These are phyloP conservation scores for Papilio xuthus DNA, from an alignment of 1,140 invertebrate species.

Conservation along the genomic window DNA sequence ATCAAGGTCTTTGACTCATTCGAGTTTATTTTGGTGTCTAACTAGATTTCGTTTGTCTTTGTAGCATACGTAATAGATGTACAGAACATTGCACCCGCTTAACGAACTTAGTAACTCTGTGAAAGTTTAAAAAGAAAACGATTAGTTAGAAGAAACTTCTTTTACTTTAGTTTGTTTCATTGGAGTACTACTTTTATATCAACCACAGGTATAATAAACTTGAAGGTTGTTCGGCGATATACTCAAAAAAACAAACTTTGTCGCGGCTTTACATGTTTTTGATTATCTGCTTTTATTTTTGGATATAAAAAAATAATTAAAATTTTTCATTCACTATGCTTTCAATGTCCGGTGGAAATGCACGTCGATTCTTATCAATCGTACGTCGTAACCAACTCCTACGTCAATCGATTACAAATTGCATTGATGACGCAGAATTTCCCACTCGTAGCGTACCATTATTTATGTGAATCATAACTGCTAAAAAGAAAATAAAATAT, in stretches of 20 bases:
- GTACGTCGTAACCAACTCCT: slow-evolving; percentile 14
- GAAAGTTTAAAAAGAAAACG: slow-evolving; percentile 29
- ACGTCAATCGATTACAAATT: slow-evolving; percentile 14
- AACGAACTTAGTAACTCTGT: neutral
- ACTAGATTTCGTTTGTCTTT: slow-evolving; percentile 62
- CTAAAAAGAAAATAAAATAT: no score
- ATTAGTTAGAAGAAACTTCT: neutral
- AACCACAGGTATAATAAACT: no score
- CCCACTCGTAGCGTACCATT: neutral
- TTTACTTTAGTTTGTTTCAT: neutral
- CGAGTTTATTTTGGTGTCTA: slow-evolving; percentile 60
- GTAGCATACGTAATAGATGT: slow-evolving; percentile 57
- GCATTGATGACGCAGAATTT: slow-evolving; percentile 2
- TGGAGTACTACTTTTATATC: neutral
- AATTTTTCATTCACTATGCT: neutral
- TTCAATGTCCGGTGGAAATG: slow-evolving; percentile 9
- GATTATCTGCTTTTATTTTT: no score
- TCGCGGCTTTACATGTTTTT: no score
- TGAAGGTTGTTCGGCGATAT: neutral
- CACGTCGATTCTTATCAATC: slow-evolving; percentile 4
- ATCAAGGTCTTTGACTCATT: slow-evolving; percentile 78
- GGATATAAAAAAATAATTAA: neutral
- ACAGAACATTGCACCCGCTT: slow-evolving; percentile 58
- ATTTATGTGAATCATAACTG: neutral
- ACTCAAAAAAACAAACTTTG: no score